Base-by-base conservation (phyloP, 1,140 invertebrate genomes). In the Cheumatopsyche charites region DNA sequence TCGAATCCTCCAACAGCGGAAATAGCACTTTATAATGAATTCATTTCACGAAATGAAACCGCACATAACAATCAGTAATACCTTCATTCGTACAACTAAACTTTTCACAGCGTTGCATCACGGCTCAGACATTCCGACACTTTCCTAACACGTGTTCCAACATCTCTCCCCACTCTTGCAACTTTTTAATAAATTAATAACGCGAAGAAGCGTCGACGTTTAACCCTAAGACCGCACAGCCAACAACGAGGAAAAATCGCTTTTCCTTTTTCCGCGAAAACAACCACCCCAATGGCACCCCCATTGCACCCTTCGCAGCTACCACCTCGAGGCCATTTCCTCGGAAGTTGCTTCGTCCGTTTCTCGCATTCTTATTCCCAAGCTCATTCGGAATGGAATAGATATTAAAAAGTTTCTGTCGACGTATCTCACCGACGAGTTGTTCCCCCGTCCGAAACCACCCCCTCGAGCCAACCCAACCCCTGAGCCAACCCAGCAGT, bases 381-480 rank as follows among this genome's bases (percentile, higher is more conserved):
- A 67, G 66, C 73, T 72, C 67, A 71, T 75, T 75, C 73, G 47
- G 58, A 75, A 75, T 72, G 73, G 73, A 75, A 75, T 75, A 75
- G 73, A 75, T 75, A 75, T 75, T 75, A 75, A 75, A 75, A 75
- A 75, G 70, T 75, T 75, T 74, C 25, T 62, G 73, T 69, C 73
- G 65, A 69, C 52, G 45, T 52, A 25, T 68, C 61, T 26, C 7
- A 12, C 69, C 43, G 36, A 17, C 23, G 21, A 43, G 29, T 41
- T 43, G 63, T 25, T 72, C 58, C 61, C 47, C 15, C 47, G 45
- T 68, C 69, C 25, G 62, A 69, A 15, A 62, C 19, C 21, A 26
- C 36, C 25, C 67, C 15, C 72, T 13, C 7, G 19, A n/a, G 15
- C 36, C n/a, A n/a, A n/a, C n/a, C n/a, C n/a, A n/a, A n/a, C n/a